Evolutionary conservation across 2,797 vertebrate species (phyloP).

Genomic region (Myoxocephalus aenaeus): DNA sequence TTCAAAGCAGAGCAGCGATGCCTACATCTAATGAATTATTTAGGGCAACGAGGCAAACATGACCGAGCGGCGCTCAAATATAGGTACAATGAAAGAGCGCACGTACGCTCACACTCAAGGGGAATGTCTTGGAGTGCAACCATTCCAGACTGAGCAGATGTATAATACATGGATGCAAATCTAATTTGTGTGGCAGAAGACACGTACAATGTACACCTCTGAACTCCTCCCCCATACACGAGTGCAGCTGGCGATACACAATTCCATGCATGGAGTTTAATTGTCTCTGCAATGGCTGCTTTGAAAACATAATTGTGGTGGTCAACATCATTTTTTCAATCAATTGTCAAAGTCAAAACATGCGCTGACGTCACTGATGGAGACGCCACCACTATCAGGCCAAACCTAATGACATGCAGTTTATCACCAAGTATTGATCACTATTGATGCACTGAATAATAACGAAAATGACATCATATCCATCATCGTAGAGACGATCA

Average conservation of each 20-base stretch:
- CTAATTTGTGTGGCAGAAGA: conserved; percentile 35
- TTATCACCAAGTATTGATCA: conserved; percentile 21
- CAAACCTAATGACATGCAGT: background rate
- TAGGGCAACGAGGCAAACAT: conserved; percentile 47
- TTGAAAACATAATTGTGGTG: conserved; percentile 41
- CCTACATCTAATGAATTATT: conserved; percentile 69
- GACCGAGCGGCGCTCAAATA: conserved; percentile 38
- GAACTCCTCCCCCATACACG: conserved; percentile 4
- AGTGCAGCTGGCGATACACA: conserved; percentile 7
- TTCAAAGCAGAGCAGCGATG: conserved; percentile 53
- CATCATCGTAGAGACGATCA: background rate
- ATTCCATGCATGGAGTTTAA: conserved; percentile 35
- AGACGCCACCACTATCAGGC: background rate
- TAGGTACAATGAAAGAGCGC: conserved; percentile 22
- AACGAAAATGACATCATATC: conserved; percentile 4
- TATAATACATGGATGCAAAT: conserved; percentile 47
- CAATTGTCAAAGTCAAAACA: background rate
- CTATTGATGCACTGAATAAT: conserved; percentile 1
- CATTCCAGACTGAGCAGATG: conserved; percentile 22
- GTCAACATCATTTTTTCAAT: background rate
- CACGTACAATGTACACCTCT: conserved; percentile 6
- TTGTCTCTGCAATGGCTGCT: conserved; percentile 36
- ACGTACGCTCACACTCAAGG: background rate
- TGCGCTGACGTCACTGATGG: background rate
- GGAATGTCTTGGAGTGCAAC: conserved; percentile 24